Evolutionary conservation across 2,797 vertebrate species (phyloP).

Genomic region (Rhincodon typus): DNA sequence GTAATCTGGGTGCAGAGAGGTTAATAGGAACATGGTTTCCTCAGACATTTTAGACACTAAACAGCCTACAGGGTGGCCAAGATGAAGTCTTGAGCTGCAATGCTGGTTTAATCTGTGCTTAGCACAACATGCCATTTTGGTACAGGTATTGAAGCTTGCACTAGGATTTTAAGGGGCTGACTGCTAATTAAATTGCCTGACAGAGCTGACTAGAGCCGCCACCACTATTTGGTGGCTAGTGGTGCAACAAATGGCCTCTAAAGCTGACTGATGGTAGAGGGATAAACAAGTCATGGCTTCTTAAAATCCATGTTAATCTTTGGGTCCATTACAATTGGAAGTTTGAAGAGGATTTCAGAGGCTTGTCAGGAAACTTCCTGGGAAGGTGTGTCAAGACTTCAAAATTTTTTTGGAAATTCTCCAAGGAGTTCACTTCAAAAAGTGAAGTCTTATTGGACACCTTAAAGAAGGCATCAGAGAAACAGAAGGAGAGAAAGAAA

Average conservation of each 20-base stretch:
- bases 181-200: background rate
- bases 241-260: background rate
- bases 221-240: background rate
- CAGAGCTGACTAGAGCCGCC: background rate
- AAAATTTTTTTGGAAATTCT: background rate
- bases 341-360: background rate
- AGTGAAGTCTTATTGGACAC: background rate
- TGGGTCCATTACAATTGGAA: background rate
- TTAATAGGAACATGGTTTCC: background rate
- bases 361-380: too few relatives aligned
- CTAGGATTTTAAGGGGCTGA: background rate
- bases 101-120: background rate
- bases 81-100: background rate
- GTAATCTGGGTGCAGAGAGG: background rate
- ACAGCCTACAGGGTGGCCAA: too few relatives aligned
- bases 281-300: background rate
- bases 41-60: background rate
- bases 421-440: too few relatives aligned
- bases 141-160: background rate
- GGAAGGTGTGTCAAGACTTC: background rate
- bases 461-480: background rate
- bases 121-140: background rate
- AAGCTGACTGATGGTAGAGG: background rate
- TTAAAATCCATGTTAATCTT: background rate
- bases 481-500: too few relatives aligned